A percentile compares a stretch with the other conserved stretches of the same genome.
Evolutionary conservation across 2,113 vertebrate species (phyloP).

Genomic region (Leucopsar rothschildi): DNA sequence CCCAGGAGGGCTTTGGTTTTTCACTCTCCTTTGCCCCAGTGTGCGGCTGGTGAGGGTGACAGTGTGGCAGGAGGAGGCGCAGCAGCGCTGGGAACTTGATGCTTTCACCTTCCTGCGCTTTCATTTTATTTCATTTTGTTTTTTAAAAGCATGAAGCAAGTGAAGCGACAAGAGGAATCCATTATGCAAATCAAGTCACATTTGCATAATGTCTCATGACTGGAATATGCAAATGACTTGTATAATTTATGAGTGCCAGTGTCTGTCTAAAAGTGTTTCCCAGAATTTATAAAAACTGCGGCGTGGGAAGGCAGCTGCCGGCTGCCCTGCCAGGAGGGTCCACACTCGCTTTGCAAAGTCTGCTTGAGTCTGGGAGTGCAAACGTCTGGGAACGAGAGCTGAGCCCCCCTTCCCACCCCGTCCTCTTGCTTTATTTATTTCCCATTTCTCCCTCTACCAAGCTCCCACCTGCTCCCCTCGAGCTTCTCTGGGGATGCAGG

Average conservation of each 20-base stretch:
- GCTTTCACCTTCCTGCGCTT: slow-evolving; percentile 70
- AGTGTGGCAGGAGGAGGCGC: slow-evolving; percentile 2
- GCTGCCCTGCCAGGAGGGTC: slow-evolving; percentile 56
- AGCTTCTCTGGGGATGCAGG: not conserved
- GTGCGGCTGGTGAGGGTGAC: slow-evolving; percentile 1
- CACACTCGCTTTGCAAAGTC: slow-evolving; percentile 33
- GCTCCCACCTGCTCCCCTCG: not conserved
- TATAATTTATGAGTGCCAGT: slow-evolving; percentile 96
- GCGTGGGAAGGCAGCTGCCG: slow-evolving; percentile 50
- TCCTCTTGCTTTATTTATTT: not conserved
- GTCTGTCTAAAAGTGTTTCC: slow-evolving; percentile 89
- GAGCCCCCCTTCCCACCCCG: not conserved
- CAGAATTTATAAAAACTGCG: slow-evolving; percentile 89
- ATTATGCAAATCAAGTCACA: slow-evolving; percentile 90
- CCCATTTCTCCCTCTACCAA: not conserved
- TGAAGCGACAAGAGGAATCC: slow-evolving; percentile 92
- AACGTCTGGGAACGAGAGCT: not conserved
- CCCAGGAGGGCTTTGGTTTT: slow-evolving; percentile 11
- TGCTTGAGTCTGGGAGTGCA: not conserved
- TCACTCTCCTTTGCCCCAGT: not conserved
- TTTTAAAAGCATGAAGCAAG: slow-evolving; percentile 84
- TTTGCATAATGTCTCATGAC: slow-evolving; percentile 98
- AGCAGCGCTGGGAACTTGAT: slow-evolving; percentile 34
- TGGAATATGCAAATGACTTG: slow-evolving; percentile 92
- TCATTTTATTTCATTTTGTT: slow-evolving; percentile 78